These are phyloP conservation scores for Gryllus bimaculatus DNA, from an alignment of 1,140 invertebrate genomes.

Conservation along the genomic window DNA sequence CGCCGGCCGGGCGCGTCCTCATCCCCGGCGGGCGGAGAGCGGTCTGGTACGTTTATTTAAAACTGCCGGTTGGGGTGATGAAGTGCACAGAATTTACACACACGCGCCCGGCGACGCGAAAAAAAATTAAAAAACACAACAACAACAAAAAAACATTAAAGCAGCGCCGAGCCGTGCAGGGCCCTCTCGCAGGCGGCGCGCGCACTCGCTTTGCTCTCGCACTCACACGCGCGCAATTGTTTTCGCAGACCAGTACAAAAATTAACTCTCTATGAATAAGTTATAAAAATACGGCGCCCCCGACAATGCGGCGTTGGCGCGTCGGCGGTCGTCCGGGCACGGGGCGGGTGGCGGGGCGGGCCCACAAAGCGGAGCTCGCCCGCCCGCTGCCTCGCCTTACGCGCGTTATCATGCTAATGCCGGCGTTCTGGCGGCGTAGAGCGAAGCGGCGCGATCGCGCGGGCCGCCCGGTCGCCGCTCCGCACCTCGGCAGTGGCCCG, in stretches of 20 bases:
- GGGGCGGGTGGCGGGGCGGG: too few relatives aligned
- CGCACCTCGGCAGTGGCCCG: background rate
- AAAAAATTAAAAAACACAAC: too few relatives aligned
- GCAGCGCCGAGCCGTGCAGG: background rate
- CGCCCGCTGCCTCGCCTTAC: background rate
- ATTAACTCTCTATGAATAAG: conserved; percentile 5
- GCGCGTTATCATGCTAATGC: background rate
- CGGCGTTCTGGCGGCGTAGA: background rate
- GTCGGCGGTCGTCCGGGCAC: too few relatives aligned
- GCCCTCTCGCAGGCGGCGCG: background rate
- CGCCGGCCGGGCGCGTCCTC: too few relatives aligned
- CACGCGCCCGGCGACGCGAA: too few relatives aligned
- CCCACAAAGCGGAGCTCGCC: background rate
- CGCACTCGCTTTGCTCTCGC: background rate
- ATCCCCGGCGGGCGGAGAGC: too few relatives aligned
- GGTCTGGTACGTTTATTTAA: too few relatives aligned
- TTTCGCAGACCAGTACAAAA: conserved; percentile 4
- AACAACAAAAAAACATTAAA: background rate
- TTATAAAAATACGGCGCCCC: background rate
- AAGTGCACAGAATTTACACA: too few relatives aligned
- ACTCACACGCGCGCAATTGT: background rate
- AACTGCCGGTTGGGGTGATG: too few relatives aligned
- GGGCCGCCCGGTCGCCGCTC: background rate
- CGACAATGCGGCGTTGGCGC: background rate
- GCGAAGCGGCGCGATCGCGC: background rate